These are phyloP conservation scores for Pseudomyrmex gracilis DNA, from an alignment of 1,140 invertebrate genomes.

Conservation along the genomic window DNA sequence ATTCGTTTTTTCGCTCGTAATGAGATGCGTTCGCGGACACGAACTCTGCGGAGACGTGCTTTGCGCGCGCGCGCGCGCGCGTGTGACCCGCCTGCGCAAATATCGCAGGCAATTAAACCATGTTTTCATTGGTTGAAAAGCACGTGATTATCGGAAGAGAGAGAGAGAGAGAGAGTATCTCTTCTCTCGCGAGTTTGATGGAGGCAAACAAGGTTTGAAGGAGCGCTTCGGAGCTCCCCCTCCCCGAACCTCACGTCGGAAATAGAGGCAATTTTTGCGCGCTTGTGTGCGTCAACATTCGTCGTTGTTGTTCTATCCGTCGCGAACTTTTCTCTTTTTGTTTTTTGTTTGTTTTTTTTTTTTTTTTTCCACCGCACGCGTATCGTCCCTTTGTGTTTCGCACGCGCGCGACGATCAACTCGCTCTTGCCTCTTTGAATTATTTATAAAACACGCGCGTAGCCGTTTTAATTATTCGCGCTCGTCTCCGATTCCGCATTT, in stretches of 20 bases:
- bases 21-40: not conserved
- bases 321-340: not conserved
- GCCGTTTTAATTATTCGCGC: constrained; percentile 43
- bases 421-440: constrained; percentile 27
- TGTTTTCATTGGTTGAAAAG: too few species aligned
- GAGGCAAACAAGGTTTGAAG: not conserved
- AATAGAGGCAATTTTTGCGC: not conserved
- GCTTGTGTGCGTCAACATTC: not conserved
- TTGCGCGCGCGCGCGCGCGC: not conserved
- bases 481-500: constrained; percentile 4
- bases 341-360: too few species aligned
- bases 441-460: constrained; percentile 17
- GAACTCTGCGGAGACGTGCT: too few species aligned
- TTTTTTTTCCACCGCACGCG: too few species aligned
- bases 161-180: too few species aligned
- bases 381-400: not conserved
- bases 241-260: too few species aligned
- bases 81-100: constrained; percentile 13
- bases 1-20: constrained; percentile 21
- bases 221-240: not conserved
- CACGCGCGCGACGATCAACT: not conserved
- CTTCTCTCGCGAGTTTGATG: not conserved
- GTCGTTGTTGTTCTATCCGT: too few species aligned
- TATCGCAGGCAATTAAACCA: not conserved
- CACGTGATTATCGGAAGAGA: too few species aligned